Evolutionary conservation across 2,797 vertebrate species (phyloP), one percentile per base, ranked within the genome.

Genomic region (Vireo griseus): DNA sequence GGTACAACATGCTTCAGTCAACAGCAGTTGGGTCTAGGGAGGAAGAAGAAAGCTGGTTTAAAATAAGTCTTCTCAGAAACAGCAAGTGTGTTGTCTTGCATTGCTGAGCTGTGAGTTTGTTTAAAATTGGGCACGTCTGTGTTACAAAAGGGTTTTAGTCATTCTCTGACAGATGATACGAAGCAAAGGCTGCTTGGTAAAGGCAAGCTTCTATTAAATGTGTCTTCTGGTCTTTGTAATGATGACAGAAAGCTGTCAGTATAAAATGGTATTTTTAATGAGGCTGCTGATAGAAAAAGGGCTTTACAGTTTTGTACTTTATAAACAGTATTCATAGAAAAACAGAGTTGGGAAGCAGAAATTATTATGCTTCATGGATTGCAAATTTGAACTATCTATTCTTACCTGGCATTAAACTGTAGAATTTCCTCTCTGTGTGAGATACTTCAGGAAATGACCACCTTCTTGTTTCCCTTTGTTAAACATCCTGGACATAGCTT

Each of bases 141-240:
- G 71, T 76, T 78, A 90, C 69, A 81, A 71, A 79, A 88, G 37
- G 47, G 28, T 81, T 69, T 91, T 75, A 79, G 65, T 94, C 80
- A 69, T 42, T 71, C 52, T 85, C 54, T 94, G 81, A 59, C 80
- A 94, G 88, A 50, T 61, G 51, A 76, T 47, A 69, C 0, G 3
- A 96, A 84, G 92, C 80, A 92, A 82, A 90, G 52, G 72, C 80
- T 90, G 63, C 31, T 90, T 82, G 69, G 35, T 67, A 88, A 73
- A 87, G 62, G 59, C 84, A 93, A 86, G 59, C 71, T 83, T 79
- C 88, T 90, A 88, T 88, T 90, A 87, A 88, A 92, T 88, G 62
- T 29, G 47, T 75, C 81, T 88, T 91, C 58, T 89, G 51, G 51
- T 79, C 39, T 96, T 86, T 58, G 75, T 78, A 92, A 31, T 48